Evolutionary conservation across 2,113 vertebrate genomes (phyloP), one percentile per base, ranked within the genome.

Genomic region (Connochaetes taurinus): DNA sequence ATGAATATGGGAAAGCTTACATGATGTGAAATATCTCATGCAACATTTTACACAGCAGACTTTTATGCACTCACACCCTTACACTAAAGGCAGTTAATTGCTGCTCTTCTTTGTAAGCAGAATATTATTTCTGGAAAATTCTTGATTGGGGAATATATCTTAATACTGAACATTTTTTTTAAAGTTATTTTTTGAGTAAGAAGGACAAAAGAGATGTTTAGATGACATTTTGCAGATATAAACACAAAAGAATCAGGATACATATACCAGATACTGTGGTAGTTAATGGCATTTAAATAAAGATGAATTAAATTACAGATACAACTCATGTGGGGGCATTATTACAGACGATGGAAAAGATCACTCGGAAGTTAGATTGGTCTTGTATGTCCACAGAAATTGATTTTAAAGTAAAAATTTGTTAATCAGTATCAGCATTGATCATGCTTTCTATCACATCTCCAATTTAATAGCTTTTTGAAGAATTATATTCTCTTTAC

Each of bases 1-100:
- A 96, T 90, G 93, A 95, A 90, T 97, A 97, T 94, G 94, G 94
- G 97, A 98, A 98, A 98, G 89, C 86, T 97, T 96, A 98, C 87
- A 97, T 2, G 14, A 98, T 96, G 94, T 90, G 97, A 98, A 98
- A 91, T 96, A 98, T 92, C 86, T 98, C 98, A 99, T 98, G 98
- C 98, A 98, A 76, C 93, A 86, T 97, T 98, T 98, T 96, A 98
- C 53, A 96, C 91, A 94, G 97, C 97, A 98, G 98, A 97, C 98
- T 98, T 98, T 85, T 92, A 98, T 98, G 96, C 80, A 93, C 85
- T 97, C 98, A 67, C 45, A 90, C 97, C 96, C 95, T 98, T 98
- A 97, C 91, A 97, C 11, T 0, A 98, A 98, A 98, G 96, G 97
- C 98, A 95, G 87, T 92, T 90, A 97, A 95, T 97, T 98, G 94